These are phyloP conservation scores for Drosophila guanche DNA, from an alignment of 1,140 invertebrate genomes.

Conservation along the genomic window DNA sequence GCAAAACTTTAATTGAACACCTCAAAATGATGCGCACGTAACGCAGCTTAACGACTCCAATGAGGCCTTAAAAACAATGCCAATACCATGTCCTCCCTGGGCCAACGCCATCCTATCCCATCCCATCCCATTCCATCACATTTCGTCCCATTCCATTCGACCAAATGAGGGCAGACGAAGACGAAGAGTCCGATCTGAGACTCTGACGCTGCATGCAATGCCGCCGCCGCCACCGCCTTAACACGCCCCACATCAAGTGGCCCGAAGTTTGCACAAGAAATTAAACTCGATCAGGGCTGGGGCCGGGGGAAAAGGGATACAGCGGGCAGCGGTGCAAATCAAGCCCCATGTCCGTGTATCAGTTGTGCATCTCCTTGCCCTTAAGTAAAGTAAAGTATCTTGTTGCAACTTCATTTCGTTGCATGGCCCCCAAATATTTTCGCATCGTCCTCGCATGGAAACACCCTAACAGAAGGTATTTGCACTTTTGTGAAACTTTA, in stretches of 20 bases:
- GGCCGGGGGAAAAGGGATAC: conserved; percentile 2
- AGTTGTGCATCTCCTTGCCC: conserved; percentile 79
- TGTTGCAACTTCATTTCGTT: conserved; percentile 80
- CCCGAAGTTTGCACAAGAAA: conserved; percentile 80
- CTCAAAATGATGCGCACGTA: conserved; percentile 80
- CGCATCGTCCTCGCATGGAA: conserved; percentile 37
- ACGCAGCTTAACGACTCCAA: conserved; percentile 75
- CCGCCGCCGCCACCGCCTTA: conserved; percentile 41
- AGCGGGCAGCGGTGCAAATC: conserved; percentile 46
- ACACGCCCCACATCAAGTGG: conserved; percentile 73
- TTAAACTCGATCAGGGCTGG: conserved; percentile 45
- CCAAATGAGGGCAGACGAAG: conserved; percentile 67
- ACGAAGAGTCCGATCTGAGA: conserved; percentile 9
- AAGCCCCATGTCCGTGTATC: conserved; percentile 73
- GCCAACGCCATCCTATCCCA: no score
- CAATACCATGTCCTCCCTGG: conserved; percentile 33
- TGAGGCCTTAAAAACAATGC: conserved; percentile 68
- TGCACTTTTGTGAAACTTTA: neutral
- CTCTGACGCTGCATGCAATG: conserved; percentile 49
- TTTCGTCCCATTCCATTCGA: conserved; percentile 25
- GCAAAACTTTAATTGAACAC: conserved; percentile 74
- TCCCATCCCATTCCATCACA: conserved; percentile 24
- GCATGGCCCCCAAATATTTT: conserved; percentile 79
- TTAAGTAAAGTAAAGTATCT: conserved; percentile 82
- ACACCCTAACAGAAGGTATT: conserved; percentile 6